Conservation (phyloP, 2,888 invertebrate genomes). For the Orthonychiurus folsomi region DNA sequence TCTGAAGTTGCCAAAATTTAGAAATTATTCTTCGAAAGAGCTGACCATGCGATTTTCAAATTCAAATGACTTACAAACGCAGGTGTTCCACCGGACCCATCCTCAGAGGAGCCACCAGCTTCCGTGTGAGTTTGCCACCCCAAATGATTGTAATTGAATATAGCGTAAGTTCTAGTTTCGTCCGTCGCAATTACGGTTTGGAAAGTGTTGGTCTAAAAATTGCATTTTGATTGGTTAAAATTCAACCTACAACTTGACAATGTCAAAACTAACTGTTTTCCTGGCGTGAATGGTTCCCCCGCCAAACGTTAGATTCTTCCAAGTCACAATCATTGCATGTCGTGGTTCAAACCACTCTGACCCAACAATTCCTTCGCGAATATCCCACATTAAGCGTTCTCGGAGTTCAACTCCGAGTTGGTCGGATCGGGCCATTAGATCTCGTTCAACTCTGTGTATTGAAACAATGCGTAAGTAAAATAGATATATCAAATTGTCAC, state of each 20-base stretch:
- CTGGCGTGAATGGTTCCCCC: conserved; percentile 53
- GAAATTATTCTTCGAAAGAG: too few relatives aligned
- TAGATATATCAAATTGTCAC: background rate
- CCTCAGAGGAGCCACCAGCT: conserved; percentile 78
- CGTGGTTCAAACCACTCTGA: conserved; percentile 83
- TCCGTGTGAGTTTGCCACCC: conserved; percentile 87
- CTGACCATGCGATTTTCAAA: too few relatives aligned
- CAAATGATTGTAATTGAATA: conserved; percentile 86
- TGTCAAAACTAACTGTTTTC: conserved; percentile 40
- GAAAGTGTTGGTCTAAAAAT: conserved; percentile 78
- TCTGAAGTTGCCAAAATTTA: conserved; percentile 48
- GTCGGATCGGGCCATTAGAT: conserved; percentile 64
- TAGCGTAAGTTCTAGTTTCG: conserved; percentile 86
- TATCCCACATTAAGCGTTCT: conserved; percentile 78
- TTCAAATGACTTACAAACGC: conserved; percentile 61
- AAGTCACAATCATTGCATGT: conserved; percentile 81
- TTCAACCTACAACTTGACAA: background rate
- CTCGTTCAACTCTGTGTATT: conserved; percentile 51
- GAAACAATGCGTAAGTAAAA: background rate
- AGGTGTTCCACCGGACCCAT: conserved; percentile 76
- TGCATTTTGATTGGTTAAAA: background rate
- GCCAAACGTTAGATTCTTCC: conserved; percentile 91
- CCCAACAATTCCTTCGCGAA: conserved; percentile 81
- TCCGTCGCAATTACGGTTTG: conserved; percentile 89
- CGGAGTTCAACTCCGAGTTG: conserved; percentile 76